A percentile compares a stretch with the other conserved stretches of the same genome.
These are phyloP conservation scores for Mayetiola destructor DNA, from an alignment of 2,888 invertebrate genomes.

Conservation along the genomic window DNA sequence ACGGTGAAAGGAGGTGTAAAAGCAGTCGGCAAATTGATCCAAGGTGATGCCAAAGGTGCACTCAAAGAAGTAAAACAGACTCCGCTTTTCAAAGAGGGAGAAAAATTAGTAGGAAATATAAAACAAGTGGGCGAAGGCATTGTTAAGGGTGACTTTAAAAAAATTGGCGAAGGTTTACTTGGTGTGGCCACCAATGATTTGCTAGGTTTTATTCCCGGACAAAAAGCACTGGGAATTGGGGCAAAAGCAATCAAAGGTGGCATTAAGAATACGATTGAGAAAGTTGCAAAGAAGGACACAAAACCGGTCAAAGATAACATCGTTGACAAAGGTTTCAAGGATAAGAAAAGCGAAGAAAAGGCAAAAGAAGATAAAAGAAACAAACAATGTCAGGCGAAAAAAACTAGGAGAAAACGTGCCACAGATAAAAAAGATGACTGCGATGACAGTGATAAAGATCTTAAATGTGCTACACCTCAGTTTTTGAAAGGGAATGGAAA, in stretches of 20 bases:
- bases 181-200: not conserved
- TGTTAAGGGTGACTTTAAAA: not conserved
- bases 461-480: not conserved
- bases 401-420: not conserved
- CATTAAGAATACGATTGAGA: not conserved
- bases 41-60: not conserved
- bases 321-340: not conserved
- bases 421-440: not conserved
- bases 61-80: not conserved
- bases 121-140: not conserved
- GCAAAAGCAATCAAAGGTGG: not conserved
- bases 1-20: not conserved
- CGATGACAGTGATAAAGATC: not conserved
- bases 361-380: not conserved
- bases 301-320: not conserved
- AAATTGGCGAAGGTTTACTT: not conserved
- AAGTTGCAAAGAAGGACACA: not conserved
- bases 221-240: not conserved
- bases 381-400: not conserved
- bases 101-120: not conserved
- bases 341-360: not conserved
- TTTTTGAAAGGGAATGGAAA: not conserved
- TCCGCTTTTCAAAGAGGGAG: not conserved
- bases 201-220: not conserved
- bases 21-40: not conserved